Percentiles rank a stretch among this genome's conserved stretches.
phyloP scores from a whole-genome alignment of 2,888 invertebrate species.

The Drosophila mettleri region DNA sequence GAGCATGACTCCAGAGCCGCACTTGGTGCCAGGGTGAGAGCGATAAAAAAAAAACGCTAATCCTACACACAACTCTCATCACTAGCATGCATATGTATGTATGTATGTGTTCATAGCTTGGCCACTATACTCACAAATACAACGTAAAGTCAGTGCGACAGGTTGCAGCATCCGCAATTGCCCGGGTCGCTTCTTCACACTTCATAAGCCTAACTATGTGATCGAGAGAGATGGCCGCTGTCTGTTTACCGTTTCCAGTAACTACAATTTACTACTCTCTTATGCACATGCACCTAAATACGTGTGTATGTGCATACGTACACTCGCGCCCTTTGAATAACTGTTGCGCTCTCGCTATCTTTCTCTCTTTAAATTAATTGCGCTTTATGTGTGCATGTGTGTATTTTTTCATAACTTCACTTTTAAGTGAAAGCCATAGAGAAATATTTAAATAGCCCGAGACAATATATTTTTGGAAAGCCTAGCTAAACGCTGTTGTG shows the following conservation, averaged over 20 bases:
- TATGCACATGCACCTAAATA: not conserved
- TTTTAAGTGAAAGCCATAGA: not conserved
- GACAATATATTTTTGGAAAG: not conserved
- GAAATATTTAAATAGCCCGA: not conserved
- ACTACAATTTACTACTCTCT: not conserved
- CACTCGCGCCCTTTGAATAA: not conserved
- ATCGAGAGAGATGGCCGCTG: not conserved
- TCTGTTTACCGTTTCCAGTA: not conserved
- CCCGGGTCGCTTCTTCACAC: not conserved
- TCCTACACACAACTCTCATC: not conserved
- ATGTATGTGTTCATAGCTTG: too few relatives aligned
- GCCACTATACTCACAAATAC: not conserved
- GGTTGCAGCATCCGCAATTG: not conserved
- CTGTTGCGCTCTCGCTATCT: not conserved
- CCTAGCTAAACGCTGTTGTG: not conserved
- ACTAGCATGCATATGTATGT: not conserved
- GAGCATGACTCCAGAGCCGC: constrained; percentile 88
- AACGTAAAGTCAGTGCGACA: not conserved
- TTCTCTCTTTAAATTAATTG: not conserved
- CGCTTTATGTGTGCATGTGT: not conserved
- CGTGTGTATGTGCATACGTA: not conserved
- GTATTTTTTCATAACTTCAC: not conserved
- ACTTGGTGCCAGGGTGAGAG: constrained; percentile 90
- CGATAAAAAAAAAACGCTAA: not conserved
- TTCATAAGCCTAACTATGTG: not conserved